These are phyloP conservation scores for Tetramorium bicarinatum DNA, from an alignment of 2,888 invertebrate species.

Conservation along the genomic window DNA sequence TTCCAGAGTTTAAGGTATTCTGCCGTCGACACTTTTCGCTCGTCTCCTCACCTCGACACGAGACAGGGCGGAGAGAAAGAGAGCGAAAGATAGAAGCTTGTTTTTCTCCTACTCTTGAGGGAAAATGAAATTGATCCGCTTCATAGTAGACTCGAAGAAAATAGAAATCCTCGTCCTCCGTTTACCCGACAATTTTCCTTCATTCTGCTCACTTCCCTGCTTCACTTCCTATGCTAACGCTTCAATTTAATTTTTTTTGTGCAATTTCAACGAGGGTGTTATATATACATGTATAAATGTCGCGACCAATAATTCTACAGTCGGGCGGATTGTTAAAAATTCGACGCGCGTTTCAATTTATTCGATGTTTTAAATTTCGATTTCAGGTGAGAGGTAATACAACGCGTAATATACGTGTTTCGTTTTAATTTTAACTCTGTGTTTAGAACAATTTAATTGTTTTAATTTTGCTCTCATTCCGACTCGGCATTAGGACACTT, in stretches of 20 bases:
- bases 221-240: conserved; percentile 19
- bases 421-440: neutral
- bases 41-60: conserved; percentile 33
- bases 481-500: neutral
- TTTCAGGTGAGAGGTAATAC: neutral
- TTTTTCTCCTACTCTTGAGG: conserved; percentile 49
- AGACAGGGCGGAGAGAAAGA: neutral
- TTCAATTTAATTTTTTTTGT: conserved; percentile 33
- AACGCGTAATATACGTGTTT: neutral
- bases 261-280: neutral
- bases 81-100: conserved; percentile 21
- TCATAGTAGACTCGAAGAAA: conserved; percentile 54
- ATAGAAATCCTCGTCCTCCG: conserved; percentile 51
- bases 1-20: conserved; percentile 57
- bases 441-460: neutral
- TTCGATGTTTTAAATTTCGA: neutral
- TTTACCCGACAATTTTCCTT: conserved; percentile 46
- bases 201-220: conserved; percentile 34
- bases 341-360: conserved; percentile 3
- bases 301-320: neutral
- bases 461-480: neutral
- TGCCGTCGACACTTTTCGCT: conserved; percentile 57
- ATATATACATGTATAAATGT: neutral
- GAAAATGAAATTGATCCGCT: conserved; percentile 57
- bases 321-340: conserved; percentile 4